phyloP scores from a whole-genome alignment of 2,797 vertebrate genomes.

The Nasua narica region DNA sequence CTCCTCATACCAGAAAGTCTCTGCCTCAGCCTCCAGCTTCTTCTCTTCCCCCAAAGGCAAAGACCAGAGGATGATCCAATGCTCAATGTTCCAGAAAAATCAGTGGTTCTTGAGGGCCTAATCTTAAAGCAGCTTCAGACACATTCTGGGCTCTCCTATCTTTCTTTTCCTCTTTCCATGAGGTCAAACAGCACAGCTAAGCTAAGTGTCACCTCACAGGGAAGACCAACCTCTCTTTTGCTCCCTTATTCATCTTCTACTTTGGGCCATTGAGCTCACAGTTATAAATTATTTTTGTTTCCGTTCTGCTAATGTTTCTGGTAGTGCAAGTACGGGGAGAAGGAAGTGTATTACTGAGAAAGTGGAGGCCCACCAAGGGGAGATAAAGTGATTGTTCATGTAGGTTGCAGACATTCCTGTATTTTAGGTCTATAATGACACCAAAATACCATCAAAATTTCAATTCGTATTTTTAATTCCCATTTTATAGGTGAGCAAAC shows the following conservation, averaged over 20 bases:
- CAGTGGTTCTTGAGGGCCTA: neutral
- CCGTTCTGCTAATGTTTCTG: neutral
- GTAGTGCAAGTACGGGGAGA: neutral
- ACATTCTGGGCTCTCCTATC: no score
- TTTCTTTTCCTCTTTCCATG: neutral
- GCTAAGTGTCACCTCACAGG: neutral
- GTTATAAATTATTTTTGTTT: neutral
- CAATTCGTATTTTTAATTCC: neutral
- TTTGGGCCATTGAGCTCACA: neutral
- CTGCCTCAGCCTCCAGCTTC: neutral
- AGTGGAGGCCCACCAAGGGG: neutral
- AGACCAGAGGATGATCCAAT: neutral
- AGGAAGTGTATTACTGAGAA: neutral
- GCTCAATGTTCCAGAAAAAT: neutral
- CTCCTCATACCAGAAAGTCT: neutral
- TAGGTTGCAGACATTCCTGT: neutral
- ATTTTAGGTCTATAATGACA: neutral
- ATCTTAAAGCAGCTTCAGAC: neutral
- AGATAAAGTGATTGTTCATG: neutral
- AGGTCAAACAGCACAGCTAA: neutral
- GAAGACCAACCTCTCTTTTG: neutral
- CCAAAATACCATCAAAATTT: neutral
- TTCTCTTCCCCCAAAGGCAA: neutral
- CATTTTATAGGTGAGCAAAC: neutral
- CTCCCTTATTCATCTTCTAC: neutral